These are phyloP conservation scores for Heliocidaris tuberculata DNA, from an alignment of 35 echinoderm and acorn worm species.

Conservation along the genomic window DNA sequence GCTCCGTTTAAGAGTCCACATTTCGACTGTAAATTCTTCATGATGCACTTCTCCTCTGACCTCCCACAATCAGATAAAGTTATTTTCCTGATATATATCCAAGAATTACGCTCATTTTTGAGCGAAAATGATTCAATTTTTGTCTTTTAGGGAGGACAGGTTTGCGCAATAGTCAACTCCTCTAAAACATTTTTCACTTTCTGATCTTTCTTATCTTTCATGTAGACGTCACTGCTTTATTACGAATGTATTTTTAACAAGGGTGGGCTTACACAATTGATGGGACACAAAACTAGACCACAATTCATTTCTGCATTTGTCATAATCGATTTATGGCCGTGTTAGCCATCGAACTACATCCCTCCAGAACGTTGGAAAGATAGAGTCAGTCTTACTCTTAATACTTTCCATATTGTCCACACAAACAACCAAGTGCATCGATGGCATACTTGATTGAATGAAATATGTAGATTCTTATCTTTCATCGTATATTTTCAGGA, in stretches of 20 bases:
- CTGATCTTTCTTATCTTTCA: background rate
- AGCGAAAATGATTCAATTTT: background rate
- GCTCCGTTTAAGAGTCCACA: background rate
- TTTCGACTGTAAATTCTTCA: background rate
- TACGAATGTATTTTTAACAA: background rate
- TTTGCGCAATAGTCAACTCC: background rate
- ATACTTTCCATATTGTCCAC: background rate
- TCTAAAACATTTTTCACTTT: background rate
- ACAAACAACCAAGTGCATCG: background rate
- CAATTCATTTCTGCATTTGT: background rate
- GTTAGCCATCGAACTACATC: background rate
- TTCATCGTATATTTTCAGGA: background rate
- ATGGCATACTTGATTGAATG: background rate
- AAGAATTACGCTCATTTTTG: background rate
- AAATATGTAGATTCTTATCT: background rate
- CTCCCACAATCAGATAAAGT: slow-evolving; percentile 26
- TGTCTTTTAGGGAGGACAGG: background rate
- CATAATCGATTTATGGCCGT: background rate
- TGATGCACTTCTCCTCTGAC: background rate
- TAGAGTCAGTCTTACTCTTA: background rate
- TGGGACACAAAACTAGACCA: background rate
- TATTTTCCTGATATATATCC: background rate
- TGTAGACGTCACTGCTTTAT: background rate
- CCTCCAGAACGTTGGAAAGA: background rate
- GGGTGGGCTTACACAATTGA: slow-evolving; percentile 2